Evolutionary conservation across 2,797 vertebrate genomes (phyloP).

Genomic region (Darevskia mixta): DNA sequence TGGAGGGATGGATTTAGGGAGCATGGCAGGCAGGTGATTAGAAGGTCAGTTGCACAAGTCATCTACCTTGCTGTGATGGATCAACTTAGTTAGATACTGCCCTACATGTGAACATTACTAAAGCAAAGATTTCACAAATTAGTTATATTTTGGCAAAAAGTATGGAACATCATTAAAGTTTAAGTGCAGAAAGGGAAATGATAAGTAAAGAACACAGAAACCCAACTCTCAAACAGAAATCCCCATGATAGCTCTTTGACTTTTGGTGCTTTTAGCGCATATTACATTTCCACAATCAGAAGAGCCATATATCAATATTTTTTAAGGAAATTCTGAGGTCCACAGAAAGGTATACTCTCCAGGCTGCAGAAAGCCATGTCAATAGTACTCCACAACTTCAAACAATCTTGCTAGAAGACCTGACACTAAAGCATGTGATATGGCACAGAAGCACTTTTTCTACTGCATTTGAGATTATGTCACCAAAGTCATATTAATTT

Average conservation of each 20-base stretch:
- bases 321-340: not conserved
- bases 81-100: too few species aligned
- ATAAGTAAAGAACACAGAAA: not conserved
- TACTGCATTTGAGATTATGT: conserved; percentile 37
- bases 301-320: not conserved
- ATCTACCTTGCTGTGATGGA: too few species aligned
- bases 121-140: not conserved
- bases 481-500: conserved; percentile 12
- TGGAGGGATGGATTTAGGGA: too few species aligned
- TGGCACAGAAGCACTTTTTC: not conserved
- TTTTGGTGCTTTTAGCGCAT: not conserved
- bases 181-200: not conserved
- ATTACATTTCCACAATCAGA: not conserved
- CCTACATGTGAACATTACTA: not conserved
- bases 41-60: too few species aligned
- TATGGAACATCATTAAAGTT: not conserved
- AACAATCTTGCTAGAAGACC: not conserved
- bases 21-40: too few species aligned
- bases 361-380: not conserved
- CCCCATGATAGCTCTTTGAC: not conserved
- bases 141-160: not conserved
- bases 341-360: not conserved
- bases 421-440: accelerated
- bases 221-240: not conserved
- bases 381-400: not conserved